Evolutionary conservation across 2,888 invertebrate species (phyloP), one percentile per base, ranked within the genome.

Genomic region (Hirtodrosophila alboralis): DNA sequence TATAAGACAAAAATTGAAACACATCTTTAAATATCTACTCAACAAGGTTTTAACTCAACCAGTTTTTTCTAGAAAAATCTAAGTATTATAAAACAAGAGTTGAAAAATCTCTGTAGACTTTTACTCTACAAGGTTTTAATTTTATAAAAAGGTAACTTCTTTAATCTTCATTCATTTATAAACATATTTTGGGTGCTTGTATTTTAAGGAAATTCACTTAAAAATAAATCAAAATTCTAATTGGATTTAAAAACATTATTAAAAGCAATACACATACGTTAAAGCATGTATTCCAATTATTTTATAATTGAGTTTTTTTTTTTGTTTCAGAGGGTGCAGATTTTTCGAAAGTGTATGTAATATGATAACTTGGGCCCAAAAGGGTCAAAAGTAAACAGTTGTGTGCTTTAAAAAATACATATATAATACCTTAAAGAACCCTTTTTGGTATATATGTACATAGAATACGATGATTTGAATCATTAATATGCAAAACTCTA

Each of bases 281-380:
- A 13, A 27, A 28, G 13, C 10, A 47, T 47, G 16, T 38, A 16
- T 18, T 10, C 23, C 23, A 53, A 23, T 59, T 58, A 65, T 59
- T 53, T 53, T 36, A 49, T 68, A 72, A 68, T 72, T 59, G 37
- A 48, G 16, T 53, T 53, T 28, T n/a, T n/a, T n/a, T n/a, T n/a
- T n/a, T n/a, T n/a, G n/a, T n/a, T n/a, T 27, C n/a, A 7, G 12
- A 37, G 67, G 73, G 52, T 72, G 66, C 52, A 72, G 59, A 58
- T 71, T 52, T 64, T n/a, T n/a, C n/a, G n/a, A 31, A 44, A 40
- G 40, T 23, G 18, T 12, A 13, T 54, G 36, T 13, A 31, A 61
- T 30, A 28, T 6, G 45, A 61, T 47, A 27, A 53, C 37, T 18
- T 8, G 18, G 21, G n/a, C n/a, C 10, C 14, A n/a, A 21, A 41